phyloP scores from a whole-genome alignment of 2,113 vertebrate genomes.

The Podiceps cristatus region DNA sequence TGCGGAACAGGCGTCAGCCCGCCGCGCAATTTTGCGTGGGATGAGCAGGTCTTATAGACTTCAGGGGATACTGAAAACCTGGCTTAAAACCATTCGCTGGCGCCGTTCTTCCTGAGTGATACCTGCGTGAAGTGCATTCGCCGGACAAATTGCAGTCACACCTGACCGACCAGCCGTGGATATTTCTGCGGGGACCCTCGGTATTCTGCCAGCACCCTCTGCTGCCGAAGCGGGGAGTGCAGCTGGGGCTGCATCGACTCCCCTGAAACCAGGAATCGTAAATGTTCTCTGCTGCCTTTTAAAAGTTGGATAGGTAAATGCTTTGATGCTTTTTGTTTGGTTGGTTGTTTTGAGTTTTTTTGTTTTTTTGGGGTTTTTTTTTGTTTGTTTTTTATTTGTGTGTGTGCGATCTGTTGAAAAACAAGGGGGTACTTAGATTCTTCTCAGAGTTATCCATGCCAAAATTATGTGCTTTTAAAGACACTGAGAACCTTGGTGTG shows the following conservation, averaged over 20 bases:
- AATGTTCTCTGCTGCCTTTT: neutral
- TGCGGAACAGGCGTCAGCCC: neutral
- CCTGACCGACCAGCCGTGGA: neutral
- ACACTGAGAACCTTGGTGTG: neutral
- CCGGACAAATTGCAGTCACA: neutral
- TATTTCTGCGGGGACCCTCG: neutral
- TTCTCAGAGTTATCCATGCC: neutral
- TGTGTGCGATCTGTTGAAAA: neutral
- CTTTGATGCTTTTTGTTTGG: neutral
- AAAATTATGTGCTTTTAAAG: neutral
- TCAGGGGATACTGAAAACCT: neutral
- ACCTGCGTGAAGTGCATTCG: neutral
- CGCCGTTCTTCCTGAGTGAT: neutral
- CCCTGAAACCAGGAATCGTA: neutral
- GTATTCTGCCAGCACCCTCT: slow-evolving; percentile 58
- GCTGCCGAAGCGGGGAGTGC: slow-evolving; percentile 9
- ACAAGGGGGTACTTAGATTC: neutral
- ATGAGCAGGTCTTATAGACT: neutral
- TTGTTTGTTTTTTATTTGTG: too few species aligned
- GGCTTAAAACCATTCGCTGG: neutral
- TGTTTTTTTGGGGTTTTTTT: too few species aligned
- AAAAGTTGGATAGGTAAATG: neutral
- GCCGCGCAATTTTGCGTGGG: neutral
- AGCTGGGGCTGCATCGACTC: neutral
- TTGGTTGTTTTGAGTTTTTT: too few species aligned